These are phyloP conservation scores for Upupa epops DNA, from an alignment of 2,113 vertebrate genomes.

Conservation along the genomic window DNA sequence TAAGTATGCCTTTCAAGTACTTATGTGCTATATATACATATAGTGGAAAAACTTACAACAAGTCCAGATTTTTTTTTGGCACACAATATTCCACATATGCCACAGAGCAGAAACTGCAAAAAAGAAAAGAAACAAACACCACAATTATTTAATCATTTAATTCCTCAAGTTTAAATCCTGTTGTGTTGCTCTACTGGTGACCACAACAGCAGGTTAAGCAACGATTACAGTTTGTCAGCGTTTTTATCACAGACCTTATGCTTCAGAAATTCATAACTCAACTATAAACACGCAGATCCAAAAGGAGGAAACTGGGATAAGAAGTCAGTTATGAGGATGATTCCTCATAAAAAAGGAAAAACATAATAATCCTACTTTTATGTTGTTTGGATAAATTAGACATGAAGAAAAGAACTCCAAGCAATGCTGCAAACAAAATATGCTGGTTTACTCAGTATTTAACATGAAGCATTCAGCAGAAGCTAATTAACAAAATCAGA, in stretches of 20 bases:
- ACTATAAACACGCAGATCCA: background rate
- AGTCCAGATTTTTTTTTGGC: constrained; percentile 97
- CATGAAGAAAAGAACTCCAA: background rate
- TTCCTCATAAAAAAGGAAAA: background rate
- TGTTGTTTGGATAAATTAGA: background rate
- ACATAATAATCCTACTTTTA: background rate
- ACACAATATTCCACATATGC: constrained; percentile 93
- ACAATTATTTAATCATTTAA: constrained; percentile 22
- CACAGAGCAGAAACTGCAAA: constrained; percentile 93
- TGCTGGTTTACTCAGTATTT: background rate
- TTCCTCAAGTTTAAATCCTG: background rate
- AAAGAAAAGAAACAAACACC: background rate
- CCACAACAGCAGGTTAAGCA: background rate
- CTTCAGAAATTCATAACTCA: constrained; percentile 22
- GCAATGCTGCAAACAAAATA: background rate
- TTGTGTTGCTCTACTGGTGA: background rate
- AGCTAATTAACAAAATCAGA: background rate
- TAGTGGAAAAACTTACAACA: constrained; percentile 85
- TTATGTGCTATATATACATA: background rate
- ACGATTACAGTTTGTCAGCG: background rate
- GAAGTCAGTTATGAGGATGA: background rate
- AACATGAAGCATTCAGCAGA: background rate
- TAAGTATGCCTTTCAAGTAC: constrained; percentile 22
- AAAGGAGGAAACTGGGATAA: background rate
- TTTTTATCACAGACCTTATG: constrained; percentile 8